phyloP scores from a whole-genome alignment of 1,140 invertebrate species.

The Diorhabda carinulata region DNA sequence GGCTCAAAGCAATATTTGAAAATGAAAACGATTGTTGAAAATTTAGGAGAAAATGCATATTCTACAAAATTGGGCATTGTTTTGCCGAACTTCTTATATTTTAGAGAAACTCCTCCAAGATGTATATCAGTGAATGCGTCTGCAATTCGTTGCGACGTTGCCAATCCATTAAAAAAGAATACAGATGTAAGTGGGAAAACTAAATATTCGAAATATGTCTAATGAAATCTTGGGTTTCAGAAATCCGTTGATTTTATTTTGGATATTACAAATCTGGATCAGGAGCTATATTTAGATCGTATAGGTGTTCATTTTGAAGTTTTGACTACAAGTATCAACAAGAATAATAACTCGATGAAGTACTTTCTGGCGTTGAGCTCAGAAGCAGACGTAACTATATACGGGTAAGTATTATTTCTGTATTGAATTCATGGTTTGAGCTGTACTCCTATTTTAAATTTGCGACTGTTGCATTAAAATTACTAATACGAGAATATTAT shows the following conservation, averaged over 20 bases:
- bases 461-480: no score
- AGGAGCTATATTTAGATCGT: background rate
- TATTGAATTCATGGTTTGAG: no score
- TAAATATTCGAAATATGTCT: background rate
- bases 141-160: conserved; percentile 6
- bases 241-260: background rate
- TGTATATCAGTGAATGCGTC: conserved; percentile 4
- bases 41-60: conserved; percentile 12
- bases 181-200: conserved; percentile 4
- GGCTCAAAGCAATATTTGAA: conserved; percentile 8
- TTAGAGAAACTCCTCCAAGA: conserved; percentile 6
- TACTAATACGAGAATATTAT: no score
- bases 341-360: background rate
- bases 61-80: conserved; percentile 6
- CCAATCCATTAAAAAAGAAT: conserved; percentile 4
- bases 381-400: conserved; percentile 12
- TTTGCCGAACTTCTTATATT: conserved; percentile 6
- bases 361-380: background rate
- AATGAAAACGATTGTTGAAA: background rate
- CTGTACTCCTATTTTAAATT: no score
- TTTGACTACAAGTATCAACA: conserved; percentile 6
- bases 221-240: background rate
- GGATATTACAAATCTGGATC: conserved; percentile 6
- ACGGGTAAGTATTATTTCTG: background rate
- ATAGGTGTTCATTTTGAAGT: background rate